Conservation (phyloP, 1,140 invertebrate species). For the Platorchestia sp. region DNA sequence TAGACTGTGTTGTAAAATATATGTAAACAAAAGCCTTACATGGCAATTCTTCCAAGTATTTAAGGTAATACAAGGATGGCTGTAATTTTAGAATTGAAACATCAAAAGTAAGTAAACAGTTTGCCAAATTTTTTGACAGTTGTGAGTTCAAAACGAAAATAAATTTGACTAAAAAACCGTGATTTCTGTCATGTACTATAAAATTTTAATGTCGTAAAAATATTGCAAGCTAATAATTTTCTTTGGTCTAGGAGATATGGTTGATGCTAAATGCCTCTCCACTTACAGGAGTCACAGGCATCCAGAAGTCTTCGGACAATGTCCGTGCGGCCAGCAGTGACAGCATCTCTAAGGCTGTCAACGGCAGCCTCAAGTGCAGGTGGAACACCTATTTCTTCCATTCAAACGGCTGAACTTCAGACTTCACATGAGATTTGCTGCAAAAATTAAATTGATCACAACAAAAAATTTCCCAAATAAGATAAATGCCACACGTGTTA, state of each 20-base stretch:
- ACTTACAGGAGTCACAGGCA: slow-evolving; percentile 74
- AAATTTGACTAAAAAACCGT: no score
- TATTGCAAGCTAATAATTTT: no score
- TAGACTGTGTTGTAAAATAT: no score
- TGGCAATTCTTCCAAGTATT: no score
- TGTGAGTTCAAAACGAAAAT: no score
- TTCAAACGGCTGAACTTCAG: background rate
- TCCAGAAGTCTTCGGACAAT: slow-evolving; percentile 76
- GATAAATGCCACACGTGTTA: background rate
- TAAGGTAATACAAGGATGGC: no score
- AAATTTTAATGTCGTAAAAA: no score
- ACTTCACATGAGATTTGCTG: background rate
- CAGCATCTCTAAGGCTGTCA: slow-evolving; percentile 75
- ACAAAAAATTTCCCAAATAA: background rate
- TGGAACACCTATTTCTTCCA: slow-evolving; percentile 64
- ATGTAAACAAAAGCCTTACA: no score
- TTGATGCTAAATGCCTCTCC: background rate
- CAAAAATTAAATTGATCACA: background rate
- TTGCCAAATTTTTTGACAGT: no score
- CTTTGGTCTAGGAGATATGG: background rate
- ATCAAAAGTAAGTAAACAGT: no score
- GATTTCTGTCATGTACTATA: no score
- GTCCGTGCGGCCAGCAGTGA: slow-evolving; percentile 77
- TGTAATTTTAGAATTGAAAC: no score
- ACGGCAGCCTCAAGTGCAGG: slow-evolving; percentile 64